Base-by-base conservation (phyloP, 2,113 vertebrate genomes). In the Montifringilla adamsi region DNA sequence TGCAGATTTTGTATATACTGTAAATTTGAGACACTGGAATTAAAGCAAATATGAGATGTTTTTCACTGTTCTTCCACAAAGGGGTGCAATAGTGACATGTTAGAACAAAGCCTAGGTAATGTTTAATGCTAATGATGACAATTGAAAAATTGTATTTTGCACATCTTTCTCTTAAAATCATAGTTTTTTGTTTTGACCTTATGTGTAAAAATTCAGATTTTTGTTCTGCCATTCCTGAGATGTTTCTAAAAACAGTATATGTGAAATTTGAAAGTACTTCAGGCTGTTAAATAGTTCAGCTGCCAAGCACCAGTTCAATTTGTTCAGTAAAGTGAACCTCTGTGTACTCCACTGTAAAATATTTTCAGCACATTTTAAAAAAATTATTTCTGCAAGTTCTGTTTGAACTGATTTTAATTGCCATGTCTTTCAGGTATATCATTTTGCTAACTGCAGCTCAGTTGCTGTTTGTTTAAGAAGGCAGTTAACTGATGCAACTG, bases 11-110 rank as follows among this genome's bases (percentile, higher is more conserved):
- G 3, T 47, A 2, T 77, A 20, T 22, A 64, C 1, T 77, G 19
- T 50, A 63, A 70, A 16, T 33, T 86, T 77, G 26, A 81, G 63
- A 53, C 53, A 44, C 21, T 47, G 27, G 15, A 79, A 47, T 78
- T 63, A n/a, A 69, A 87, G 19, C 10, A 70, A 87, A 49, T 39
- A 4, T 66, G 37, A 53, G 46, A 3, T 93, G 87, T 59, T 80
- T 91, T 90, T 91, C 67, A 44, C 67, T 69, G 8, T 90, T 94
- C 39, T 77, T 77, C 96, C 96, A 95, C 91, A 80, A 59, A 55
- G 91, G 63, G 91, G 89, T 90, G 94, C 84, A 74, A 41, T 84
- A 76, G 44, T 55, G 46, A 87, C 55, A 23, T 7, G 37, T 58
- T 69, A 53, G 41, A 91, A 46, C 16, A 52, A 85, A 62, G 30